Conservation (phyloP, 2,888 invertebrate species). For the Ophion ellenae region DNA sequence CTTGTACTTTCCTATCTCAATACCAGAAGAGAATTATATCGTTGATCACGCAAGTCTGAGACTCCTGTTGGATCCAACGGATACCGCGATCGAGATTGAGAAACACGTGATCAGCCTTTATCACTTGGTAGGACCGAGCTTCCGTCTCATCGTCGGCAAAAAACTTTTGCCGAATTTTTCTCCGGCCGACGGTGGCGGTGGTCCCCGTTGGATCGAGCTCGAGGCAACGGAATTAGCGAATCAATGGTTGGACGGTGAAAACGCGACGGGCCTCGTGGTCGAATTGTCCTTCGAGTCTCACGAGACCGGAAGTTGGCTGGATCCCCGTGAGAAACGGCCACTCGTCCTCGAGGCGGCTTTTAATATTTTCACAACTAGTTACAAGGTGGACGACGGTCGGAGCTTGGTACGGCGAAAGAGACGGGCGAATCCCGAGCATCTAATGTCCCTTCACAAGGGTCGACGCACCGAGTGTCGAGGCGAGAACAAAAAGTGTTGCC, state of each 20-base stretch:
- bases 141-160: conserved; percentile 62
- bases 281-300: conserved; percentile 84
- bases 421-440: conserved; percentile 72
- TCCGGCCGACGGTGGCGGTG: conserved; percentile 75
- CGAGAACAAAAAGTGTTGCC: conserved; percentile 86
- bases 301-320: conserved; percentile 50
- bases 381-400: conserved; percentile 67
- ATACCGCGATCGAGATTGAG: conserved; percentile 35
- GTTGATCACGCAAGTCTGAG: conserved; percentile 85
- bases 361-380: conserved; percentile 76
- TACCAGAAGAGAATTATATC: conserved; percentile 68
- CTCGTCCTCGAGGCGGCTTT: conserved; percentile 78
- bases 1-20: conserved; percentile 74
- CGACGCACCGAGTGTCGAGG: conserved; percentile 85
- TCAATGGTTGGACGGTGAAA: conserved; percentile 83
- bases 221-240: conserved; percentile 86
- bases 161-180: conserved; percentile 70
- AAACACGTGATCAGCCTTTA: conserved; percentile 73
- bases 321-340: conserved; percentile 55
- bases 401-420: conserved; percentile 64
- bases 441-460: conserved; percentile 82
- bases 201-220: conserved; percentile 87
- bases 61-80: conserved; percentile 78
- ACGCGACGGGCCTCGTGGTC: conserved; percentile 84
- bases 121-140: conserved; percentile 61